phyloP scores from a whole-genome alignment of 1,140 invertebrate species.

The Megathymus violae region DNA sequence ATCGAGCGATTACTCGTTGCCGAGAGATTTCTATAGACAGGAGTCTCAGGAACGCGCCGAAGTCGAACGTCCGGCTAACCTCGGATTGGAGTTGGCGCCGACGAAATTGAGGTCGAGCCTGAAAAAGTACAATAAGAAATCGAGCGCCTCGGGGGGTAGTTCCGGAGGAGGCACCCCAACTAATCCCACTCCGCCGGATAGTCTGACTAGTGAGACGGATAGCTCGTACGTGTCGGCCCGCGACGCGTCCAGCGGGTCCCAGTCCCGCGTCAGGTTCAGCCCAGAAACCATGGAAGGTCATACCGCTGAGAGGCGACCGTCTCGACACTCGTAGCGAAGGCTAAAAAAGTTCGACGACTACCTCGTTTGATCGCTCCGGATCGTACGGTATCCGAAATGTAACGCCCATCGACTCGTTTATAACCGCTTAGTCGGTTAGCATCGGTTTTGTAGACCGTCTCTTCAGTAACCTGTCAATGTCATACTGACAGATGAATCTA shows the following conservation, averaged over 20 bases:
- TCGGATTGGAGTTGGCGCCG: slow-evolving; percentile 85
- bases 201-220: slow-evolving; percentile 90
- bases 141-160: slow-evolving; percentile 81
- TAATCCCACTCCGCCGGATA: slow-evolving; percentile 93
- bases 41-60: slow-evolving; percentile 81
- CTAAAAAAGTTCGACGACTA: slow-evolving; percentile 78
- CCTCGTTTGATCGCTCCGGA: slow-evolving; percentile 68
- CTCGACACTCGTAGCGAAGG: slow-evolving; percentile 79
- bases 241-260: slow-evolving; percentile 87
- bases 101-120: slow-evolving; percentile 89
- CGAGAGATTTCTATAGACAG: slow-evolving; percentile 81
- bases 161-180: slow-evolving; percentile 90
- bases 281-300: slow-evolving; percentile 86
- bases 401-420: neutral
- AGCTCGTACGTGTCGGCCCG: slow-evolving; percentile 93
- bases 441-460: neutral
- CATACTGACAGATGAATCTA: too few relatives aligned
- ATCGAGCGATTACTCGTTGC: slow-evolving; percentile 71
- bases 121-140: slow-evolving; percentile 86
- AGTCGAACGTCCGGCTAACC: slow-evolving; percentile 89
- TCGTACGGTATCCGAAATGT: neutral
- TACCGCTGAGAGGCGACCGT: slow-evolving; percentile 54
- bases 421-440: neutral
- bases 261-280: slow-evolving; percentile 91
- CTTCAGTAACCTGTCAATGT: neutral